phyloP scores from a whole-genome alignment of 1,140 invertebrate species.

The Musca domestica region DNA sequence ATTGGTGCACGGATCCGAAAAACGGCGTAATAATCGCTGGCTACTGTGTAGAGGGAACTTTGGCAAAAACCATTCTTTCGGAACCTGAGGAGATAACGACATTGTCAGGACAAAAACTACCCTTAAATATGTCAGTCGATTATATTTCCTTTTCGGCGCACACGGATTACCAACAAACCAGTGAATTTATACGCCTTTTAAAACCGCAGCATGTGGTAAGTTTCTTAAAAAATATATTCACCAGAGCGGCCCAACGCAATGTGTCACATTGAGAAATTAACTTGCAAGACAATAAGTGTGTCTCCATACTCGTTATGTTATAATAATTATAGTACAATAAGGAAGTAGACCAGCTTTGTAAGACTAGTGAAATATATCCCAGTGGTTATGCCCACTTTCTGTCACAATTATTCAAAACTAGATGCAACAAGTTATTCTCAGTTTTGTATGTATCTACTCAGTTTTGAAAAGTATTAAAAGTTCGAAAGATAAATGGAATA shows the following conservation, averaged over 20 bases:
- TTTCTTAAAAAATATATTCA: conserved; percentile 52
- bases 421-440: too few species aligned
- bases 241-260: neutral
- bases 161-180: conserved; percentile 98
- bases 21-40: conserved; percentile 98
- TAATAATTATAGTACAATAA: too few species aligned
- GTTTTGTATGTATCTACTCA: too few species aligned
- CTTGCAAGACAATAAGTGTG: too few species aligned
- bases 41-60: conserved; percentile 98
- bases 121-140: conserved; percentile 96
- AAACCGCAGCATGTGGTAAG: conserved; percentile 90
- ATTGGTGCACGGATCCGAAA: conserved; percentile 96
- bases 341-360: too few species aligned
- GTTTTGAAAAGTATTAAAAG: too few species aligned
- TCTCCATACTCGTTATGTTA: too few species aligned
- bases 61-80: conserved; percentile 95
- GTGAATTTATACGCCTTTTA: conserved; percentile 91
- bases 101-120: conserved; percentile 92
- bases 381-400: too few species aligned
- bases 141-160: conserved; percentile 99
- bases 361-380: too few species aligned
- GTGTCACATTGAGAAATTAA: too few species aligned
- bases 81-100: conserved; percentile 97
- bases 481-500: too few species aligned
- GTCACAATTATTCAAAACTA: too few species aligned